Conservation (phyloP, 1,140 invertebrate genomes). For the Amphibalanus amphitrite region DNA sequence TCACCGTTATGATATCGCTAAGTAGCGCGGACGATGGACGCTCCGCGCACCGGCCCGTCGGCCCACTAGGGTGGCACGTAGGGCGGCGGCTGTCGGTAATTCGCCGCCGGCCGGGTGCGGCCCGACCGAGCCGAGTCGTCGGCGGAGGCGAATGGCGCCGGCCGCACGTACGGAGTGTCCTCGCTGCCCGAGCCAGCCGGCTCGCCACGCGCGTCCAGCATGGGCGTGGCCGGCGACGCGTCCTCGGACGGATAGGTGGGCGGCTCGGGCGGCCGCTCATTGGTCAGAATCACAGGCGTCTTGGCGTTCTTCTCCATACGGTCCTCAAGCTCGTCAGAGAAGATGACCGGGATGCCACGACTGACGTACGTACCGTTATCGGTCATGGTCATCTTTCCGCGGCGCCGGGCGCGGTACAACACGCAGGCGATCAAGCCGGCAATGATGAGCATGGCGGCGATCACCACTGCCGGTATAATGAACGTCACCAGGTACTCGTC, state of each 20-base stretch:
- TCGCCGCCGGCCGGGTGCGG: slow-evolving; percentile 45
- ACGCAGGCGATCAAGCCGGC: slow-evolving; percentile 74
- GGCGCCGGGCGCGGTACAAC: slow-evolving; percentile 60
- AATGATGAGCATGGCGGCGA: slow-evolving; percentile 68
- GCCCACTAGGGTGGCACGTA: slow-evolving; percentile 69
- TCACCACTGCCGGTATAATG: slow-evolving; percentile 72
- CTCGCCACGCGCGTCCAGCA: slow-evolving; percentile 26
- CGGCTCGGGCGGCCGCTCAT: slow-evolving; percentile 73
- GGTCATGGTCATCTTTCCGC: slow-evolving; percentile 58
- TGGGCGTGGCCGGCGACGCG: slow-evolving; percentile 33
- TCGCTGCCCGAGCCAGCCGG: slow-evolving; percentile 16
- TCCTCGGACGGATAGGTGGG: slow-evolving; percentile 47
- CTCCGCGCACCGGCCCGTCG: background rate
- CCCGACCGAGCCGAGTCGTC: slow-evolving; percentile 38
- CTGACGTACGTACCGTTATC: slow-evolving; percentile 49
- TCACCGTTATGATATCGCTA: no score
- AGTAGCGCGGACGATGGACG: slow-evolving; percentile 16
- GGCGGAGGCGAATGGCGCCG: slow-evolving; percentile 59
- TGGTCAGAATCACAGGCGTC: slow-evolving; percentile 75
- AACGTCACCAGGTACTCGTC: slow-evolving; percentile 79
- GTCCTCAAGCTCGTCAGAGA: slow-evolving; percentile 78
- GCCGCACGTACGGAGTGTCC: slow-evolving; percentile 43
- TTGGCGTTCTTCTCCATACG: slow-evolving; percentile 66
- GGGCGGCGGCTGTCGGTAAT: slow-evolving; percentile 73
- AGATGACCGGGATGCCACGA: slow-evolving; percentile 85